Evolutionary conservation across 2,113 vertebrate genomes (phyloP).

Genomic region (Festucalex cinctus): DNA sequence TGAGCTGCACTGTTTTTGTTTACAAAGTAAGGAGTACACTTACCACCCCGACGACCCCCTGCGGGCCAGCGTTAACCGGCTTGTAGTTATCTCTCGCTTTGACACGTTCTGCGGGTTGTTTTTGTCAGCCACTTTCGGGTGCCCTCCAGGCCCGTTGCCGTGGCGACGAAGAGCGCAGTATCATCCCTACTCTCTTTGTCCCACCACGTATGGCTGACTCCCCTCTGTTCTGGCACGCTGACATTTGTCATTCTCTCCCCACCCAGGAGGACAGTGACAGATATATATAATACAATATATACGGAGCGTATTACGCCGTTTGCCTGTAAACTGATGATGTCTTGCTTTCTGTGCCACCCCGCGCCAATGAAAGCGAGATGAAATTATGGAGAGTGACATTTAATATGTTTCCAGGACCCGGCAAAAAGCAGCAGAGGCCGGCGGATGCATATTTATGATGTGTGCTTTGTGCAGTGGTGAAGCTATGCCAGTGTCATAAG

Average conservation of each 20-base stretch:
- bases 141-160: conserved; percentile 68
- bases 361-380: conserved; percentile 35
- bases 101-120: conserved; percentile 58
- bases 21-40: background rate
- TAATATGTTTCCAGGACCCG: conserved; percentile 55
- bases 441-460: conserved; percentile 57
- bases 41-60: background rate
- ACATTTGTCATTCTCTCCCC: conserved; percentile 59
- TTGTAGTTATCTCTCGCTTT: conserved; percentile 39
- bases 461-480: conserved; percentile 30
- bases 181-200: conserved; percentile 36
- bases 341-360: conserved; percentile 30
- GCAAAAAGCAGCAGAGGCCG: conserved; percentile 33
- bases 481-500: conserved; percentile 45
- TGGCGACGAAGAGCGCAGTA: conserved; percentile 63
- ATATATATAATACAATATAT: background rate
- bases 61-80: background rate
- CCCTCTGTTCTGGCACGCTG: conserved; percentile 42
- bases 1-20: background rate
- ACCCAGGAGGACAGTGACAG: conserved; percentile 1
- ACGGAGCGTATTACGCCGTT: conserved; percentile 18
- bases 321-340: conserved; percentile 44
- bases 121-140: conserved; percentile 64
- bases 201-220: conserved; percentile 54
- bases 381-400: conserved; percentile 58